Percentiles rank a stretch among this genome's conserved stretches.
These are phyloP conservation scores for Periplaneta americana DNA, from an alignment of 1,140 invertebrate species.

Conservation along the genomic window DNA sequence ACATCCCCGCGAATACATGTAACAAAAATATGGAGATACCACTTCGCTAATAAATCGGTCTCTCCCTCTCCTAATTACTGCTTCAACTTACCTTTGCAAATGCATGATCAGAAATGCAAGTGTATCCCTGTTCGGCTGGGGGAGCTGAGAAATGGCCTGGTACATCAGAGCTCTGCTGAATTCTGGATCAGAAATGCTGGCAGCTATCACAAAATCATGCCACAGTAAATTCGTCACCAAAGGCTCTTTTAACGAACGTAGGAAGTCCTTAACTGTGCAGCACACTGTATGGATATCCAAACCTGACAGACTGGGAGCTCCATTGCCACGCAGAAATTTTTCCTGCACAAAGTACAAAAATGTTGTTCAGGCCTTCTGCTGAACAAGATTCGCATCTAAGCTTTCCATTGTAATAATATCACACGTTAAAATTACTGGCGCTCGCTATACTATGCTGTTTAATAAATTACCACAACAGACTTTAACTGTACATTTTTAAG, in stretches of 20 bases:
- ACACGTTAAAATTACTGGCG: too few relatives aligned
- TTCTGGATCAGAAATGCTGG: conserved; percentile 45
- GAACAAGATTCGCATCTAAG: too few relatives aligned
- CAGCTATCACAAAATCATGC: conserved; percentile 71
- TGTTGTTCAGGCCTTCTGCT: too few relatives aligned
- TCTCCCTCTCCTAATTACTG: too few relatives aligned
- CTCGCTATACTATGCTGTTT: too few relatives aligned
- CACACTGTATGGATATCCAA: conserved; percentile 76
- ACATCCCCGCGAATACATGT: too few relatives aligned
- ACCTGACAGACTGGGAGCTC: conserved; percentile 61
- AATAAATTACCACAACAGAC: too few relatives aligned
- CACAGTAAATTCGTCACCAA: conserved; percentile 70
- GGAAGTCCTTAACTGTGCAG: conserved; percentile 82
- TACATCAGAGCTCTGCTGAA: conserved; percentile 53
- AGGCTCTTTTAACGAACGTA: conserved; percentile 77
- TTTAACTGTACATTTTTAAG: too few relatives aligned
- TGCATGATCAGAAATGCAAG: conserved; percentile 80
- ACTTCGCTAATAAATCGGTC: too few relatives aligned
- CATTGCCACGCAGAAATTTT: conserved; percentile 68
- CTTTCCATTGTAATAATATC: too few relatives aligned
- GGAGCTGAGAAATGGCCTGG: conserved; percentile 65
- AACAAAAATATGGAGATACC: too few relatives aligned
- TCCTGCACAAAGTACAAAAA: conserved; percentile 48
- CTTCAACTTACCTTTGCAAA: conserved; percentile 58
- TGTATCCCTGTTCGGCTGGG: conserved; percentile 81